Evolutionary conservation across 2,113 vertebrate species (phyloP).

Genomic region (Alethe diademata): DNA sequence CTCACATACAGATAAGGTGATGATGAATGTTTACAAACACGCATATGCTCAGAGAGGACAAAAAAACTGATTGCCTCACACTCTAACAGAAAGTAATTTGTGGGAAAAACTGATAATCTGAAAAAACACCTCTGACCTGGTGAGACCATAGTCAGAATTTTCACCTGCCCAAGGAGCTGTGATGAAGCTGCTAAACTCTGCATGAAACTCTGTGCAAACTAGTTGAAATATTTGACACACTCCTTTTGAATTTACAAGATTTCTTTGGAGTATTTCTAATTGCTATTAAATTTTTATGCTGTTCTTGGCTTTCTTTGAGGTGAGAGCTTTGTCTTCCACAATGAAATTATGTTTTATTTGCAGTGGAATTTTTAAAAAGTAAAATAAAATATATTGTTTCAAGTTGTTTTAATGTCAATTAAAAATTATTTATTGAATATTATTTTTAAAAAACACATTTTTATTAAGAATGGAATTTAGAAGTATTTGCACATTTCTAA

Average conservation of each 20-base stretch:
- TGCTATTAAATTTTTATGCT: neutral
- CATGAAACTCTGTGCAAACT: neutral
- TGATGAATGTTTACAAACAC: neutral
- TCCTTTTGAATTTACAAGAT: neutral
- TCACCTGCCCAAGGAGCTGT: fast-evolving
- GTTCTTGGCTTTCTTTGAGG: neutral
- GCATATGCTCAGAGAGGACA: neutral
- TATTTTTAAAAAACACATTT: neutral
- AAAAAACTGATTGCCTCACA: neutral
- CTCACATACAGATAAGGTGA: neutral
- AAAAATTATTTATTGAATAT: neutral
- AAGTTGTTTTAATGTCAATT: neutral
- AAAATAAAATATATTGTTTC: neutral
- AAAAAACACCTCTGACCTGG: neutral
- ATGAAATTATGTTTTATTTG: neutral
- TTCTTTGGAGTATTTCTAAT: neutral
- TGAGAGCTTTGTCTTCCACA: neutral
- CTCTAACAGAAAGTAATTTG: neutral
- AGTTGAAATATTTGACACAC: neutral
- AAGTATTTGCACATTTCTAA: neutral
- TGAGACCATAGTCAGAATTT: neutral
- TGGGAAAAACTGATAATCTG: fast-evolving
- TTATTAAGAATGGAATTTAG: neutral
- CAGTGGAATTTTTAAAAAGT: neutral
- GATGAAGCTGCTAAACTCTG: fast-evolving